Conservation (phyloP, 2,113 vertebrate genomes). For the Sinocyclocheilus grahami region DNA sequence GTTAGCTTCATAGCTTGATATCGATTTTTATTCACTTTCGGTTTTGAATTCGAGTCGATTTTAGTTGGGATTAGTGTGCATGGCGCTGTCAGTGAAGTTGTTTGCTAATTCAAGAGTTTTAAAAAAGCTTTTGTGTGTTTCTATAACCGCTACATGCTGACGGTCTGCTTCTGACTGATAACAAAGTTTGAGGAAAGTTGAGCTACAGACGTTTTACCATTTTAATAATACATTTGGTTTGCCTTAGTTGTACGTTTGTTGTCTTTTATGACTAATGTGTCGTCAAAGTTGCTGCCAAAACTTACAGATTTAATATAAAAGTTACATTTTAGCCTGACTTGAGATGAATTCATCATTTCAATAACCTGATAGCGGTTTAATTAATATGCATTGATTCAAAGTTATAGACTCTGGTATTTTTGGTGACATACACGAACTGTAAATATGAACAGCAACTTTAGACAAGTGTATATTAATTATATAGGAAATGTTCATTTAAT, state of each 20-base stretch:
- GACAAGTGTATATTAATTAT: background rate
- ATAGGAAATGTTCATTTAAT: background rate
- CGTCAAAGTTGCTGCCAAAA: background rate
- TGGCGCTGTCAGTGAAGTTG: background rate
- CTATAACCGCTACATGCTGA: background rate
- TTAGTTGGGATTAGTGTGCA: background rate
- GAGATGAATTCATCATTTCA: background rate
- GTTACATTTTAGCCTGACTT: background rate
- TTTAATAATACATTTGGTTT: background rate
- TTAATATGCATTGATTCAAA: too few species aligned
- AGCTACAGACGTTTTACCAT: background rate
- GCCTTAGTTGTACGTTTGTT: background rate
- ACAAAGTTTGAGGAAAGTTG: background rate
- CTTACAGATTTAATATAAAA: background rate
- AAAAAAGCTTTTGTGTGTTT: background rate
- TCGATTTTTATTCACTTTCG: background rate
- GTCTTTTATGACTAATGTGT: background rate
- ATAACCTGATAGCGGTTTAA: background rate
- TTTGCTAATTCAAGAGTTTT: background rate
- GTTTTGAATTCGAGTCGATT: too few species aligned
- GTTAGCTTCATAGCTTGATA: background rate
- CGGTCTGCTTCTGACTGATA: background rate
- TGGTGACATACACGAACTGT: background rate
- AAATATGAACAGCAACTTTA: background rate
- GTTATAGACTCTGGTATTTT: background rate